Percentiles rank a stretch among this genome's conserved stretches.
These are phyloP conservation scores for Pomacea maculata DNA, from an alignment of 1,140 invertebrate species.

Conservation along the genomic window DNA sequence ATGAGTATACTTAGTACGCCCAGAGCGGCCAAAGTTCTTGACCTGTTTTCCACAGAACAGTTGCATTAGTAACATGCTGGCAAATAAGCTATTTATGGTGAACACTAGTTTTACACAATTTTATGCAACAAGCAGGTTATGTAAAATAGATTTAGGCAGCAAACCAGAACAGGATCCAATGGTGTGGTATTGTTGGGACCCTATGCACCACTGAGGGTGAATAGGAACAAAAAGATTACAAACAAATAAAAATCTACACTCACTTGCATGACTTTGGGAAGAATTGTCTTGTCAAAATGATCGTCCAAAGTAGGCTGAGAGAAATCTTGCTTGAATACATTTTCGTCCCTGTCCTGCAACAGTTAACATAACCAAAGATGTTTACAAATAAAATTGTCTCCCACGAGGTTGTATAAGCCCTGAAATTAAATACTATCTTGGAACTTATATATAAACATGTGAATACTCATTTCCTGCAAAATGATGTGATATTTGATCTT, in stretches of 20 bases:
- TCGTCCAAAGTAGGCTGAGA: slow-evolving; percentile 97
- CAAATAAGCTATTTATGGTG: not conserved
- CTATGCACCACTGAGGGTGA: too few species aligned
- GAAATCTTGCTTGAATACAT: slow-evolving; percentile 93
- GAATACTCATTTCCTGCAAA: too few species aligned
- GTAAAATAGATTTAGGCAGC: too few species aligned
- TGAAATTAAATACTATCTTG: too few species aligned
- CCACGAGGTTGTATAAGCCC: too few species aligned
- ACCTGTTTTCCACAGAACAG: slow-evolving; percentile 70
- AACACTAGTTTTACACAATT: too few species aligned
- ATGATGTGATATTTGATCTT: too few species aligned
- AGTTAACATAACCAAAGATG: slow-evolving; percentile 11
- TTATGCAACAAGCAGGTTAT: too few species aligned
- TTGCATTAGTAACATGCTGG: not conserved
- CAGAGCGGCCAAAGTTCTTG: slow-evolving; percentile 98
- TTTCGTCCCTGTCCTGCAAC: slow-evolving; percentile 86
- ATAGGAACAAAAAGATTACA: too few species aligned
- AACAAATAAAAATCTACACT: slow-evolving; percentile 9
- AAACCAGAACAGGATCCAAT: too few species aligned
- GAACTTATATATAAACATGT: too few species aligned
- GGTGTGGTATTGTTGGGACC: too few species aligned
- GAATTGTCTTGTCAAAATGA: slow-evolving; percentile 98
- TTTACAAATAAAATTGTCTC: not conserved
- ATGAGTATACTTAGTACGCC: slow-evolving; percentile 98
- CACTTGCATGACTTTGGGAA: slow-evolving; percentile 99